phyloP scores from a whole-genome alignment of 2,797 vertebrate genomes.

The Acipenser ruthenus region DNA sequence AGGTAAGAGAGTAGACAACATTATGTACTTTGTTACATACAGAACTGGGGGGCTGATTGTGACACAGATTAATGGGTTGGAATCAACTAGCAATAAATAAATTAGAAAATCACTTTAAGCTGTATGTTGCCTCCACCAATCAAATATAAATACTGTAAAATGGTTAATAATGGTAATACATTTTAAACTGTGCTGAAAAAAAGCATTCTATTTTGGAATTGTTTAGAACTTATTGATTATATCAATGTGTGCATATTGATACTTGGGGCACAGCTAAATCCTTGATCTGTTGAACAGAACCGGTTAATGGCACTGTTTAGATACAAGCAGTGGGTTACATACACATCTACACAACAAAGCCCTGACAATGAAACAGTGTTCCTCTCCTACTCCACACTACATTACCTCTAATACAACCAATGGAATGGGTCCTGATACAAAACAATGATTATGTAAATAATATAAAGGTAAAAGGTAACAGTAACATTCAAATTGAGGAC shows the following conservation, averaged over 20 bases:
- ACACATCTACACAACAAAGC: conserved; percentile 14
- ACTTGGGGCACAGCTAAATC: conserved; percentile 24
- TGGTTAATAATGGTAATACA: conserved; percentile 13
- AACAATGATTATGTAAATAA: conserved; percentile 25
- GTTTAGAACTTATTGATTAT: not conserved
- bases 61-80: conserved; percentile 39
- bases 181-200: conserved; percentile 25
- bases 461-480: conserved; percentile 16
- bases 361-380: conserved; percentile 11
- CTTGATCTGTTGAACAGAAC: conserved; percentile 16
- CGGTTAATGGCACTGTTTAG: not conserved
- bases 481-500: not conserved
- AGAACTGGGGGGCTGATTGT: conserved; percentile 27
- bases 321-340: conserved; percentile 15
- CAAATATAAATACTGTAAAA: conserved; percentile 33
- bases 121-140: conserved; percentile 33
- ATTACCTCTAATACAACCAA: conserved; percentile 20
- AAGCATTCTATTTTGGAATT: conserved; percentile 5
- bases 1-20: conserved; percentile 8
- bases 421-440: conserved; percentile 29
- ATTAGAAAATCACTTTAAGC: conserved; percentile 27
- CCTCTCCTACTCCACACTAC: conserved; percentile 10
- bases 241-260: conserved; percentile 13
- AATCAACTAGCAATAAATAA: conserved; percentile 25
- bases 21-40: conserved; percentile 13